Conservation (phyloP, 2,797 vertebrate species). For the Mormyrus proboscirostris region DNA sequence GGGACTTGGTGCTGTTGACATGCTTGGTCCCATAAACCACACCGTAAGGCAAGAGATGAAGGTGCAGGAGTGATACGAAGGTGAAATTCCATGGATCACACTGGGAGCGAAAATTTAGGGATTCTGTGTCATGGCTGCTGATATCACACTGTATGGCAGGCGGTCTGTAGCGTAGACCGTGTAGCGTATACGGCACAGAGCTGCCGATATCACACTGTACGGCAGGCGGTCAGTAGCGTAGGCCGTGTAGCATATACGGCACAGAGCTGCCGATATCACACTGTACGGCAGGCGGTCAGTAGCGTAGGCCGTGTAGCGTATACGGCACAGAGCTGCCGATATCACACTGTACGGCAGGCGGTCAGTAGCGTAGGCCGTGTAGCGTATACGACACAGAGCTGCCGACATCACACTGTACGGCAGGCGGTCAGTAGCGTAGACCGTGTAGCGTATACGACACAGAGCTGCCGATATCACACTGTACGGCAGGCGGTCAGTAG, state of each 20-base stretch:
- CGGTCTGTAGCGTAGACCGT: neutral
- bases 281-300: neutral
- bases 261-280: neutral
- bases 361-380: too few relatives aligned
- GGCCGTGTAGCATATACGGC: neutral
- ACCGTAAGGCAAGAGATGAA: neutral
- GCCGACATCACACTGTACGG: too few relatives aligned
- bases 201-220: neutral
- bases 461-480: neutral
- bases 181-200: neutral
- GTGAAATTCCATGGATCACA: neutral
- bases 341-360: too few relatives aligned
- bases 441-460: too few relatives aligned
- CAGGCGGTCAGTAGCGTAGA: too few relatives aligned
- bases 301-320: neutral
- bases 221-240: neutral
- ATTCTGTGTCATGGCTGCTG: neutral
- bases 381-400: too few relatives aligned
- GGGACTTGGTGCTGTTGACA: neutral
- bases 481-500: neutral
- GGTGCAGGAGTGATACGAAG: neutral
- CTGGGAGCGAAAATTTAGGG: neutral
- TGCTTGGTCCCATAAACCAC: neutral
- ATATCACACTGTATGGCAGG: neutral
- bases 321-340: neutral